Conservation (phyloP, 2,888 invertebrate genomes). For the Linnaemya tessellans region DNA sequence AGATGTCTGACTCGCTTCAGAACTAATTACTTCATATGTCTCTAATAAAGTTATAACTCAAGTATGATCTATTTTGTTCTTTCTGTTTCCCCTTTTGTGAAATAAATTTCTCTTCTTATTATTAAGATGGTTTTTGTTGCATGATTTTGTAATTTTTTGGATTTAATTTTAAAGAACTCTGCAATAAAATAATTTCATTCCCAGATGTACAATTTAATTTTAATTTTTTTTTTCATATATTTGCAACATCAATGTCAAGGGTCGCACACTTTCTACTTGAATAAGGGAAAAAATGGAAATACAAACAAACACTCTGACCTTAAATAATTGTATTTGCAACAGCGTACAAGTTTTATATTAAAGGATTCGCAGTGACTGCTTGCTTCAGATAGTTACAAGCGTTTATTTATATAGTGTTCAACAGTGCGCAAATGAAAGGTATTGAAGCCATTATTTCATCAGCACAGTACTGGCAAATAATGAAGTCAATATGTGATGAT, state of each 20-base stretch:
- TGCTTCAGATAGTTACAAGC: conserved; percentile 43
- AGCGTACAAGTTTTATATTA: conserved; percentile 32
- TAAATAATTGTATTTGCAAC: conserved; percentile 61
- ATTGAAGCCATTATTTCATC: conserved; percentile 38
- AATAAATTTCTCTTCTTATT: conserved; percentile 59
- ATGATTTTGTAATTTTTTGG: conserved; percentile 54
- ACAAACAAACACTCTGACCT: conserved; percentile 53
- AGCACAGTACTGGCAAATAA: conserved; percentile 28
- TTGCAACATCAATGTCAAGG: conserved; percentile 70
- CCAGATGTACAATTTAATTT: conserved; percentile 69
- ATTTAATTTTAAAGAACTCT: conserved; percentile 58
- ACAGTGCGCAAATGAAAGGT: conserved; percentile 62
- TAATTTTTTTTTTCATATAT: conserved; percentile 37
- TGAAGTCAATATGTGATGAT: background rate
- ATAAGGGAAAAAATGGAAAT: background rate
- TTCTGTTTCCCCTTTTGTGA: background rate
- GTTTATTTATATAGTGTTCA: conserved; percentile 61
- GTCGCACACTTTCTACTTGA: conserved; percentile 54
- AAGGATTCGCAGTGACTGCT: conserved; percentile 39
- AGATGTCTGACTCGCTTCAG: background rate
- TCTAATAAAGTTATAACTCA: conserved; percentile 31
- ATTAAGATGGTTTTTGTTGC: conserved; percentile 56
- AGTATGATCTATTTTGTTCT: conserved; percentile 44
- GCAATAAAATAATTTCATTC: conserved; percentile 60
- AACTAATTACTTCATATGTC: conserved; percentile 23